Evolutionary conservation across 2,113 vertebrate genomes (phyloP).

Genomic region (Tetraodon nigroviridis): DNA sequence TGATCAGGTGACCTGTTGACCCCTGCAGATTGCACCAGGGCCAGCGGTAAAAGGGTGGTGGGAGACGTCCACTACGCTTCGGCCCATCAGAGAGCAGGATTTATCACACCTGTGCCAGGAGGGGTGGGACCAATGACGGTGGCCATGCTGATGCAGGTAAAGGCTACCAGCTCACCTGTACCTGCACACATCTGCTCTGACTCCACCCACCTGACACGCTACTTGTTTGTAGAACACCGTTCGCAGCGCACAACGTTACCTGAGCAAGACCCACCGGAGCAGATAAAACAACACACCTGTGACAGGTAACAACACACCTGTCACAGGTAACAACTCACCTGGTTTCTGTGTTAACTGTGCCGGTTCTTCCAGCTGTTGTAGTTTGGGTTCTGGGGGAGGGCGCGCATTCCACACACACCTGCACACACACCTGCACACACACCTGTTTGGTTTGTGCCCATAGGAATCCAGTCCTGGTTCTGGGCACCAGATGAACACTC

Average conservation of each 20-base stretch:
- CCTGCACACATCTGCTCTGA: not conserved
- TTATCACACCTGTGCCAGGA: conserved; percentile 93
- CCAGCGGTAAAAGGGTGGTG: conserved; percentile 82
- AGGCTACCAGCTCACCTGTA: not conserved
- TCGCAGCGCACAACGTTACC: conserved; percentile 82
- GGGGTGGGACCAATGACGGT: conserved; percentile 98
- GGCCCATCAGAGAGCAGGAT: conserved; percentile 83
- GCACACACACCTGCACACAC: not conserved
- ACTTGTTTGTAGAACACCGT: conserved; percentile 84
- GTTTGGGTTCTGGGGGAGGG: too few relatives aligned
- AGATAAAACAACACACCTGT: conserved; percentile 68
- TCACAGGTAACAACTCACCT: conserved; percentile 32
- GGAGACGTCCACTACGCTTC: conserved; percentile 87
- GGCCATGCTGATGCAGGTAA: conserved; percentile 97
- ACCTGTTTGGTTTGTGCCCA: not conserved
- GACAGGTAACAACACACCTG: not conserved
- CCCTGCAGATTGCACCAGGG: conserved; percentile 77
- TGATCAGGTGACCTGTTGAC: not conserved
- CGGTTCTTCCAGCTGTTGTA: too few relatives aligned
- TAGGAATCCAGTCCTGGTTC: not conserved
- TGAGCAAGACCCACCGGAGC: conserved; percentile 72
- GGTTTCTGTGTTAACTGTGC: too few relatives aligned
- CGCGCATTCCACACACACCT: too few relatives aligned
- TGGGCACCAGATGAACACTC: too few relatives aligned
- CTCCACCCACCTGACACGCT: not conserved